These are phyloP conservation scores for Macropus fuliginosus DNA, from an alignment of 2,797 vertebrate species.

Conservation along the genomic window DNA sequence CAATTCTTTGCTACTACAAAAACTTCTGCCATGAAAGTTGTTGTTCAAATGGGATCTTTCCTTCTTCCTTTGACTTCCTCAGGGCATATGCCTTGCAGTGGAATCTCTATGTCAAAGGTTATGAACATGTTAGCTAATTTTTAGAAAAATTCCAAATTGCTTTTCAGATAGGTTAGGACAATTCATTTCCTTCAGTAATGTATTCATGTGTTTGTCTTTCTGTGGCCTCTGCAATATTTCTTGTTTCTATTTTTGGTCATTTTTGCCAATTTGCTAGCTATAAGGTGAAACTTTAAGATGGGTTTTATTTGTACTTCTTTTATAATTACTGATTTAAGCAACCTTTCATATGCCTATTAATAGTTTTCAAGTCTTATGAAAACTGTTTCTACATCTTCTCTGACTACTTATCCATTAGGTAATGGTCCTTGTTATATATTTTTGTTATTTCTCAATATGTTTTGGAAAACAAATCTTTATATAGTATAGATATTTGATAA, in stretches of 20 bases:
- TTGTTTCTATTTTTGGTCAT: neutral
- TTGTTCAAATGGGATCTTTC: neutral
- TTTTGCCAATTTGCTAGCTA: neutral
- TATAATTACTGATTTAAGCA: neutral
- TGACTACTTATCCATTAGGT: too few species aligned
- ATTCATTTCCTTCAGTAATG: neutral
- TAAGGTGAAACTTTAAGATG: neutral
- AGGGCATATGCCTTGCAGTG: neutral
- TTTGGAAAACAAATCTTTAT: too few species aligned
- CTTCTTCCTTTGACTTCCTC: neutral
- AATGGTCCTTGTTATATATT: too few species aligned
- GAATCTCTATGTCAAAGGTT: neutral
- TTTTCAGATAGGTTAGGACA: neutral
- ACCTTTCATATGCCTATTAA: neutral
- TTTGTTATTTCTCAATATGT: too few species aligned
- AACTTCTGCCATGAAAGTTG: neutral
- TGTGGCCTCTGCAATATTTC: neutral
- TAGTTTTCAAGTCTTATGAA: neutral
- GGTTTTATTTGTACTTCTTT: neutral
- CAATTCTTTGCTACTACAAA: neutral
- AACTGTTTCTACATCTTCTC: too few species aligned
- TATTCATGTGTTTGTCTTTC: neutral
- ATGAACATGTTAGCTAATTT: neutral
- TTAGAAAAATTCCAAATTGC: neutral
- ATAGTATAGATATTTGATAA: too few species aligned